Evolutionary conservation across 2,797 vertebrate species (phyloP), one percentile per base, ranked within the genome.

Genomic region (Macrochelys suwanniensis): DNA sequence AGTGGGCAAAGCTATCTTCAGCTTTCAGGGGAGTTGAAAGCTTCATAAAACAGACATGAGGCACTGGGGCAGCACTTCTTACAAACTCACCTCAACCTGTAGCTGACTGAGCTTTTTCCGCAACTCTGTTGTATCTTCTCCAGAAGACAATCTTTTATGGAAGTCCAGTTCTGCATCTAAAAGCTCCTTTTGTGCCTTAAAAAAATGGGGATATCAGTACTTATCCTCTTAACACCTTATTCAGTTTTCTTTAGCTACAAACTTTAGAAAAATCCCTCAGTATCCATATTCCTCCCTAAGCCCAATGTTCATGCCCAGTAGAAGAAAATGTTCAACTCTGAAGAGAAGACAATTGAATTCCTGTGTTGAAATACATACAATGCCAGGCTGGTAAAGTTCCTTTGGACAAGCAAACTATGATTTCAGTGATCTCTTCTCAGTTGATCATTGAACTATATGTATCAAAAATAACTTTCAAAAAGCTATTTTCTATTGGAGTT

Each of bases 61-160:
- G 12, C 71, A 0, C 0, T 3, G 0, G 45, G 50, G 56, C 57
- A 77, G 2, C 81, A 37, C 5, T 2, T 6, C 84, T 92, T 74
- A 57, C 9, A 96, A 76, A 84, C 98, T 98, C 77, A 99, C 99
- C 99, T 99, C 99, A 85, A 99, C 99, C 71, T 99, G 99, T 87
- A 99, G 97, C 96, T 99, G 99, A 68, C 98, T 99, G 56, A 99
- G 98, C 96, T 99, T 99, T 85, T 99, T 99, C 94, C 99, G 99
- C 93, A 99, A 98, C 53, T 99, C 99, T 53, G 99, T 99, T 2
- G 99, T 99, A 96, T 99, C 99, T 96, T 99, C 99, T 91, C 99
- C 99, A 37, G 99, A 99, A 54, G 98, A 99, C 26, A 99, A 98
- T 85, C 99, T 99, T 97, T 99, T 99, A 80, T 99, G 99, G 85